These are phyloP conservation scores for Hoplodrina ambigua DNA, from an alignment of 2,888 invertebrate genomes.

Conservation along the genomic window DNA sequence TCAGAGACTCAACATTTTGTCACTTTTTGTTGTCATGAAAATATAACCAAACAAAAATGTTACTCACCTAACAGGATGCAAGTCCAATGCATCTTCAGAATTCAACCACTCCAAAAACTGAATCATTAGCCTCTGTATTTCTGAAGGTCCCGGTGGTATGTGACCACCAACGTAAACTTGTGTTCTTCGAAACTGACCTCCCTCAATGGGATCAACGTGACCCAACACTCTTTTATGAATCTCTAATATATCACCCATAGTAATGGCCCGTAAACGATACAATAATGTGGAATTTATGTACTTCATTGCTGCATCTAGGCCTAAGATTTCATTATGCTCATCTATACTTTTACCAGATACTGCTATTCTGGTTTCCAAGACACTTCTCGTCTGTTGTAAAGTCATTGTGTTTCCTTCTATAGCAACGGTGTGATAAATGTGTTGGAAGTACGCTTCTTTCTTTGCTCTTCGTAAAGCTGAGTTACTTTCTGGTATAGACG, in stretches of 20 bases:
- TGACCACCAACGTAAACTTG: constrained; percentile 99
- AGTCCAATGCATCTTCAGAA: constrained; percentile 95
- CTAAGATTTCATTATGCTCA: constrained; percentile 99
- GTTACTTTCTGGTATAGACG: constrained; percentile 95
- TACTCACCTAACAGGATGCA: constrained; percentile 95
- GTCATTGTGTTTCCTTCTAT: constrained; percentile 99
- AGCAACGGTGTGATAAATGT: constrained; percentile 99
- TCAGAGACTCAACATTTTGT: constrained; percentile 11
- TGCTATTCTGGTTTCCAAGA: constrained; percentile 95
- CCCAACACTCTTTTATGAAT: constrained; percentile 98
- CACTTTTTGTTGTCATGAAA: constrained; percentile 19
- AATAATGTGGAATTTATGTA: constrained; percentile 96
- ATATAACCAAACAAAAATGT: background rate
- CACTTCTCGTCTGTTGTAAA: constrained; percentile 96
- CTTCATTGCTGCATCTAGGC: constrained; percentile 98
- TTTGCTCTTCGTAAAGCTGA: constrained; percentile 96
- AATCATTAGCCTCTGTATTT: constrained; percentile 95
- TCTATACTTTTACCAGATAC: constrained; percentile 97
- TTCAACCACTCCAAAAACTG: constrained; percentile 98
- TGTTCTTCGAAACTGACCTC: constrained; percentile 96
- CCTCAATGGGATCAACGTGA: constrained; percentile 97
- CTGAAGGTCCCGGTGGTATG: constrained; percentile 96
- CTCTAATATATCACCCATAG: constrained; percentile 96
- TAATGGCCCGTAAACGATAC: constrained; percentile 94
- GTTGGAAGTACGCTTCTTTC: constrained; percentile 98